Conservation (phyloP, 2,113 vertebrate species). For the Phalacrocorax carbo region DNA sequence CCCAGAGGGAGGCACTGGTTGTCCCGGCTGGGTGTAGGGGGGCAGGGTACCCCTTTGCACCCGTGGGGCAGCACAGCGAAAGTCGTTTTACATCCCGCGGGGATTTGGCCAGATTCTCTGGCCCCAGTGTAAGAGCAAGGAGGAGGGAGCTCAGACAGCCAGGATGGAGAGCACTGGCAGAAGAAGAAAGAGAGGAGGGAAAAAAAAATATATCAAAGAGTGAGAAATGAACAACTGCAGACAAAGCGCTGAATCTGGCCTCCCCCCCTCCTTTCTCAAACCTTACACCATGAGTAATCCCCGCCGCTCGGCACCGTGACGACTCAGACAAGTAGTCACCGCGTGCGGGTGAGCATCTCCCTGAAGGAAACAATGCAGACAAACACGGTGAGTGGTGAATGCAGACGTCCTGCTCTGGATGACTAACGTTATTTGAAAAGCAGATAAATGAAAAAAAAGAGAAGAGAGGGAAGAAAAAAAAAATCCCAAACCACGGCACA, state of each 20-base stretch:
- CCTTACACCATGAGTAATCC: slow-evolving; percentile 48
- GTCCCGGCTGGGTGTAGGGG: not conserved
- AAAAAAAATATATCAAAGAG: not conserved
- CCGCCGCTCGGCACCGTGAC: not conserved
- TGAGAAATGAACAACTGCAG: slow-evolving; percentile 38
- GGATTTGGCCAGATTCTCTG: not conserved
- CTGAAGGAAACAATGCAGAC: slow-evolving; percentile 7
- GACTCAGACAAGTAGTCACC: slow-evolving; percentile 13
- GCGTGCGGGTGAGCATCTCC: slow-evolving; percentile 33
- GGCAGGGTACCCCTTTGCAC: not conserved
- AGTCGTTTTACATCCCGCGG: not conserved
- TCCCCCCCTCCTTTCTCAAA: not conserved
- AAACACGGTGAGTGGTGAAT: not conserved
- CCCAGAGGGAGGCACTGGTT: not conserved
- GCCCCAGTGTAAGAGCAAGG: not conserved
- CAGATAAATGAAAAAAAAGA: not conserved
- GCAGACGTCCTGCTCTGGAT: not conserved
- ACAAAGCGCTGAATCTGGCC: not conserved
- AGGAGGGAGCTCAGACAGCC: not conserved
- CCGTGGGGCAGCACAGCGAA: rapidly evolving
- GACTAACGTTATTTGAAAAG: slow-evolving; percentile 28
- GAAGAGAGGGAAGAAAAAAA: not conserved
- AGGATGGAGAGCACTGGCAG: not conserved
- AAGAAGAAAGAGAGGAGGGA: not conserved
- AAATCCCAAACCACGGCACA: rapidly evolving